Evolutionary conservation across 2,113 vertebrate species (phyloP).

Genomic region (Martes martes): DNA sequence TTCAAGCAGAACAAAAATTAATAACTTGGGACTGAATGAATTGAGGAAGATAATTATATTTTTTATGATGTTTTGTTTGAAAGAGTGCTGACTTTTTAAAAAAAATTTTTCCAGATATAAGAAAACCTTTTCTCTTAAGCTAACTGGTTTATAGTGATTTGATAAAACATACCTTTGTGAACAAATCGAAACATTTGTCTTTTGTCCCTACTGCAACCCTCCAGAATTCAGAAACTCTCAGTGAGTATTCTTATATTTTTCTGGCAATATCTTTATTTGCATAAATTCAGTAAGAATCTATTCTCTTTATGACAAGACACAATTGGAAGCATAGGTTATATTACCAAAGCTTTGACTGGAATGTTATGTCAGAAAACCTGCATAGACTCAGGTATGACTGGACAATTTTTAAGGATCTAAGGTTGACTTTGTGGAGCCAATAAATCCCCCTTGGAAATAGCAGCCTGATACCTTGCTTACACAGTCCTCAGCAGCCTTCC

Average conservation of each 20-base stretch:
- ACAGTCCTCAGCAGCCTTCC: not conserved
- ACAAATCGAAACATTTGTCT: not conserved
- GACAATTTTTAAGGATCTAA: not conserved
- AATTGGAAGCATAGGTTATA: not conserved
- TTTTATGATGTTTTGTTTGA: not conserved
- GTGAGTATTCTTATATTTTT: not conserved
- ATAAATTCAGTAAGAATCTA: not conserved
- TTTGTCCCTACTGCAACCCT: not conserved
- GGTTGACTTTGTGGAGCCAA: not conserved
- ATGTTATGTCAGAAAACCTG: not conserved
- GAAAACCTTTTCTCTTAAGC: not conserved
- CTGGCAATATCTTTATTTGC: not conserved
- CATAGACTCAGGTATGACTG: not conserved
- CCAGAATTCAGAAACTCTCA: not conserved
- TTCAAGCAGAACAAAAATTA: not conserved
- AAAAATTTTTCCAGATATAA: not conserved
- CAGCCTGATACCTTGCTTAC: not conserved
- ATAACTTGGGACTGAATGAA: not conserved
- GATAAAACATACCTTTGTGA: not conserved
- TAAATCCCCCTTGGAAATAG: not conserved
- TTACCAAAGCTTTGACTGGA: not conserved
- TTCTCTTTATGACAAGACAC: not conserved
- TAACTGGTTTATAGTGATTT: not conserved
- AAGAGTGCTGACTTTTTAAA: not conserved
- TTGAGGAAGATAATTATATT: not conserved